Evolutionary conservation across 53 echinoderm and acorn worm genomes (phyloP), one percentile per base, ranked within the genome.

Genomic region (Patiria pectinifera): DNA sequence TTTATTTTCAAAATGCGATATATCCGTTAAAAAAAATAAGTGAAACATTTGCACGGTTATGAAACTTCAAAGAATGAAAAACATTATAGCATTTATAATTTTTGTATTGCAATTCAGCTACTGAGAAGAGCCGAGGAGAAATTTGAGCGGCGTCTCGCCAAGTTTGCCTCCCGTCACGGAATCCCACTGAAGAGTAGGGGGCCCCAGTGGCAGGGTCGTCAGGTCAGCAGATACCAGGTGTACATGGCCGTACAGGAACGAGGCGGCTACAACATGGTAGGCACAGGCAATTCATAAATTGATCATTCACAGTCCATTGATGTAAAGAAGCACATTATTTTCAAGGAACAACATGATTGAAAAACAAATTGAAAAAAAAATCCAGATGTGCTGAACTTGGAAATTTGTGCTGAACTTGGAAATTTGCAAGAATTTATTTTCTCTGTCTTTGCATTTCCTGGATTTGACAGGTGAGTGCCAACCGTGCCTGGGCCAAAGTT

Each of bases 241-340:
- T 95, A 92, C 82, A 95, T 95, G 95, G 94, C 94, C 9, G 95
- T 95, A 11, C 95, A 95, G 80, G 95, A 95, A 48, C 77, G 93
- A 46, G 95, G 95, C 35, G 95, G 95, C 78, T 95, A 82, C 86
- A 83, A 95, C 9, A 94, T 88, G 89, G 95, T 95, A 95, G 84
- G 35, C 35, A 35, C 35, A 35, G 35, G 35, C 35, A 35, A 35
- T 35, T 35, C 35, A 35, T 35, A 35, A 35, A 1, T 35, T 35
- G 35, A 35, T 35, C 35, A 35, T 35, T 35, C 35, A 35, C 35
- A 35, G 35, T 35, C 35, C 35, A 35, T 35, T 35, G 35, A 35
- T 35, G 35, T 35, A 35, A 35, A 35, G 35, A 35, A 35, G 35
- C 35, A 35, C 35, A 35, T 35, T 35, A 35, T 35, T 35, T 35